These are phyloP conservation scores for Pocota personata DNA, from an alignment of 2,888 invertebrate genomes.

Conservation along the genomic window DNA sequence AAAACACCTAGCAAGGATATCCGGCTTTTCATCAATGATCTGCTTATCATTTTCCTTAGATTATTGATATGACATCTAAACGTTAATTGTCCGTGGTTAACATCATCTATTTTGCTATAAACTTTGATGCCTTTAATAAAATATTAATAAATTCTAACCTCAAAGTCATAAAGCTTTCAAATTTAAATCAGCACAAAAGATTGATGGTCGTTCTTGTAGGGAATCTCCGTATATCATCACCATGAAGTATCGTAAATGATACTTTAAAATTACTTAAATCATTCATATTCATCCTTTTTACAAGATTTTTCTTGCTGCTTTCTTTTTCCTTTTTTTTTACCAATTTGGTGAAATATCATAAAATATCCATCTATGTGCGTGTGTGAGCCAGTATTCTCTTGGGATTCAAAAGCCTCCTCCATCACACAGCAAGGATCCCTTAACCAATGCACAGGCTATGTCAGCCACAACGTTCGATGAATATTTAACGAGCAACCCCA, in stretches of 20 bases:
- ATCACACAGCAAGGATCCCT: not conserved
- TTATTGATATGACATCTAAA: too few relatives aligned
- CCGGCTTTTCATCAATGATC: too few relatives aligned
- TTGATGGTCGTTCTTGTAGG: not conserved
- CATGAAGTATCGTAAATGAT: constrained; percentile 3
- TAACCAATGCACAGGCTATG: constrained; percentile 3
- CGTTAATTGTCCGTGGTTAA: too few relatives aligned
- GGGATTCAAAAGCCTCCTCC: not conserved
- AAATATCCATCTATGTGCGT: constrained; percentile 5
- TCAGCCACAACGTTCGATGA: constrained; percentile 43
- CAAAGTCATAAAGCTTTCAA: not conserved
- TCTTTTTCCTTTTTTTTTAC: not conserved
- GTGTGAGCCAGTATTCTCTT: not conserved
- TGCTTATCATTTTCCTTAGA: too few relatives aligned
- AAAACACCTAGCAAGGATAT: too few relatives aligned
- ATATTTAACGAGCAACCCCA: constrained; percentile 55
- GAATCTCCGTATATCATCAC: constrained; percentile 1
- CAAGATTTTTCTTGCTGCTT: not conserved
- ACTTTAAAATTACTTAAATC: constrained; percentile 38
- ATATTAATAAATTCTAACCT: constrained; percentile 6
- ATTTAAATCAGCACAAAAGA: constrained; percentile 32
- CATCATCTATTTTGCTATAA: not conserved
- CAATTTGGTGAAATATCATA: constrained; percentile 30
- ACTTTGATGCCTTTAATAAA: not conserved
- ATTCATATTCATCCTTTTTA: constrained; percentile 35